Conservation (phyloP, 2,797 vertebrate genomes). For the Gymnoscopelus microlampas region DNA sequence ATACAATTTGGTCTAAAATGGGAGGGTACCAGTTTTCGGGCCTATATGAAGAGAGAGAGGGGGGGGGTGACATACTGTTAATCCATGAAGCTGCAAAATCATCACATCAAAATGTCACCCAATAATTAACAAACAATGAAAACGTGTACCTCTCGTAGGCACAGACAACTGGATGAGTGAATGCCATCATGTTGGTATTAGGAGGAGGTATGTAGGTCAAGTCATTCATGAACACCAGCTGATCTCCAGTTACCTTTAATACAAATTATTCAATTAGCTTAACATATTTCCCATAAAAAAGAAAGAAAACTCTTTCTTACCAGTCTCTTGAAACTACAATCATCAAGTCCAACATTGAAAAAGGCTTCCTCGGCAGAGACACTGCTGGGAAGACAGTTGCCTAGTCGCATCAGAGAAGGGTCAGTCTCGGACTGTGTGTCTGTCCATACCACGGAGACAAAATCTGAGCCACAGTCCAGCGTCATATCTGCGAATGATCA, state of each 20-base stretch:
- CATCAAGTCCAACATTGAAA: conserved; percentile 62
- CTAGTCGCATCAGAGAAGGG: conserved; percentile 62
- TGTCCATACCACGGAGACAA: conserved; percentile 71
- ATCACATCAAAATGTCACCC: background rate
- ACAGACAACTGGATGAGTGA: conserved; percentile 66
- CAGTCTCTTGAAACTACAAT: conserved; percentile 71
- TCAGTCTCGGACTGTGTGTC: conserved; percentile 50
- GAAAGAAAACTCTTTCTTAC: conserved; percentile 33
- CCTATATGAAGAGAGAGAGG: conserved; percentile 41
- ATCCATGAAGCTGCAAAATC: background rate
- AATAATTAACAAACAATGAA: background rate
- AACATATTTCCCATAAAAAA: background rate
- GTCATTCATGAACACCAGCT: conserved; percentile 66
- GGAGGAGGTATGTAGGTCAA: conserved; percentile 52
- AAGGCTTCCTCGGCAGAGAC: conserved; percentile 46
- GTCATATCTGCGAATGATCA: conserved; percentile 53
- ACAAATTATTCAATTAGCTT: background rate
- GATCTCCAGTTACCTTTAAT: conserved; percentile 69
- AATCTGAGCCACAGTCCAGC: conserved; percentile 68
- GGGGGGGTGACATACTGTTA: too few species aligned
- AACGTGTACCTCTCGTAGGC: conserved; percentile 63
- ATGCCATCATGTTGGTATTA: conserved; percentile 28
- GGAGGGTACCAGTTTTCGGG: conserved; percentile 66
- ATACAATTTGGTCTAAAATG: conserved; percentile 58
- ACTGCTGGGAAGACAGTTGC: conserved; percentile 69